phyloP scores from a whole-genome alignment of 2,888 invertebrate genomes.

The Ormia ochracea region DNA sequence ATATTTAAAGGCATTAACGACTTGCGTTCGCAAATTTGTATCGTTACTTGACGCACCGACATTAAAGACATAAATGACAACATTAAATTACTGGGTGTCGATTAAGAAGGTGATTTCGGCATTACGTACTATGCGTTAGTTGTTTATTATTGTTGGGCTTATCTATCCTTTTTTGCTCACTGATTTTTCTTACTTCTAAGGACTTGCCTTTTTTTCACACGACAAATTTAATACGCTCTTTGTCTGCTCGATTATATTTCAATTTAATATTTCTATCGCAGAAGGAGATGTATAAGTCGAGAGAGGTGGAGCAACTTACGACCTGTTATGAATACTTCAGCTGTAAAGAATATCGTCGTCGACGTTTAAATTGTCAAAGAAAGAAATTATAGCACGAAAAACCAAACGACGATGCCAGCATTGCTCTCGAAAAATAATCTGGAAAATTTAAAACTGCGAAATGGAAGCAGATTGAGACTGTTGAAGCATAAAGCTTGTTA shows the following conservation, averaged over 20 bases:
- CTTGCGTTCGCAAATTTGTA: conserved; percentile 1
- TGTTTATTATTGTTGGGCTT: too few relatives aligned
- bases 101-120: too few relatives aligned
- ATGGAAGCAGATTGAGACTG: too few relatives aligned
- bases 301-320: neutral
- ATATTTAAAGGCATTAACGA: conserved; percentile 25
- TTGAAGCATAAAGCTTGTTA: too few relatives aligned
- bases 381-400: too few relatives aligned
- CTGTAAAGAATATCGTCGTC: neutral
- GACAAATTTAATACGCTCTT: neutral
- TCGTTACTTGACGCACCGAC: conserved; percentile 33
- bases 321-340: neutral
- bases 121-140: too few relatives aligned
- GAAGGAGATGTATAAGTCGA: neutral
- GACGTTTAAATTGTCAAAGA: neutral
- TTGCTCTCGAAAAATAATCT: too few relatives aligned
- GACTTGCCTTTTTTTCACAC: neutral
- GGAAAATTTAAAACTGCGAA: too few relatives aligned
- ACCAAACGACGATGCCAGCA: too few relatives aligned
- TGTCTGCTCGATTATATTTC: neutral
- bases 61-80: neutral
- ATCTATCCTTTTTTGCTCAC: neutral
- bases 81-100: too few relatives aligned
- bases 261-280: conserved; percentile 19
- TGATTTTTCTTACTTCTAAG: neutral